Conservation (phyloP, 2,888 invertebrate species). For the Acholoe squamosa region DNA sequence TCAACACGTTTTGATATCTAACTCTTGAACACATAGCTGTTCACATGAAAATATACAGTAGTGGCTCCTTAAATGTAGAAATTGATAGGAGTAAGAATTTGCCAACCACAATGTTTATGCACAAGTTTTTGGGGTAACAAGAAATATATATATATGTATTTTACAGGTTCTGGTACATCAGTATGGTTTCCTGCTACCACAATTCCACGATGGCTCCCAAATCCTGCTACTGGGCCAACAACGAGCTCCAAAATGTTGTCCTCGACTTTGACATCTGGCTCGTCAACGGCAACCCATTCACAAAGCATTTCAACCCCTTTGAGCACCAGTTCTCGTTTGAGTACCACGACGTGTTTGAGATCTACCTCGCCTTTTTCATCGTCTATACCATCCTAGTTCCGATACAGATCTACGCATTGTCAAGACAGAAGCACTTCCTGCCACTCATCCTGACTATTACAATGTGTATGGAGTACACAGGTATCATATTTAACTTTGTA, state of each 20-base stretch:
- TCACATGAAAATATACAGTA: too few relatives aligned
- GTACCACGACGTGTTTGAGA: constrained; percentile 91
- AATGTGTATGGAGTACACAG: constrained; percentile 92
- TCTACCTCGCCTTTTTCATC: constrained; percentile 94
- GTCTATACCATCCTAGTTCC: constrained; percentile 93
- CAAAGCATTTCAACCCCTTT: constrained; percentile 89
- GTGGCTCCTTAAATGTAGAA: too few relatives aligned
- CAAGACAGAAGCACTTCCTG: constrained; percentile 93
- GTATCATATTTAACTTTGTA: constrained; percentile 92
- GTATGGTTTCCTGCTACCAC: constrained; percentile 95
- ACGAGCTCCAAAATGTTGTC: constrained; percentile 73
- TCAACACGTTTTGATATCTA: too few relatives aligned
- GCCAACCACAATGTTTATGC: too few relatives aligned
- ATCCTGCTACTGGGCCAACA: constrained; percentile 76
- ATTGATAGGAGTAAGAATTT: too few relatives aligned
- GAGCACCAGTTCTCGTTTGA: constrained; percentile 98
- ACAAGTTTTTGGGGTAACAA: too few relatives aligned
- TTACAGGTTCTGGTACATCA: constrained; percentile 96
- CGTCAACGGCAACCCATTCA: constrained; percentile 97
- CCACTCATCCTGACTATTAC: constrained; percentile 95
- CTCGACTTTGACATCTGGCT: constrained; percentile 96
- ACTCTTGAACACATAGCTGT: too few relatives aligned
- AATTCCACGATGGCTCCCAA: constrained; percentile 82
- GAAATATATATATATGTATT: background rate
- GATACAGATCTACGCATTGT: constrained; percentile 94